Base-by-base conservation (phyloP, 1,140 invertebrate genomes). In the Pemphigus obesinymphae region DNA sequence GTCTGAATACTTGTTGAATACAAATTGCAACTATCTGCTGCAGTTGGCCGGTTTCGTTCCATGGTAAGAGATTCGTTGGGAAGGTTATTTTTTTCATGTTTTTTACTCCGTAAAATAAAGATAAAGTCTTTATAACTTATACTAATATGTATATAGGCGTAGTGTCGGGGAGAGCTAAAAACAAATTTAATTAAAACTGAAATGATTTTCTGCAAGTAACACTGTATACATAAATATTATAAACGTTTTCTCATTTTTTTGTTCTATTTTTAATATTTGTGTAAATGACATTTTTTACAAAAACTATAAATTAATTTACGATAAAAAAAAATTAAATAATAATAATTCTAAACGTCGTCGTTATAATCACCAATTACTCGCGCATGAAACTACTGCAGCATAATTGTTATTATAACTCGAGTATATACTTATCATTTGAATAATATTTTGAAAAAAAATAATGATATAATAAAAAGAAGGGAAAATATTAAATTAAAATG, bases 1-100 rank as follows among this genome's bases (percentile, higher is more conserved):
- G 72, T 75, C 34, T 58, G 75, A 55, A 78, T 80, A 80, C 76
- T 80, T 80, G 76, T 80, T 61, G 76, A 80, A 80, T 80, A 61
- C 37, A 63, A 80, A 80, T 80, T 80, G 55, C 5, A 58, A 55
- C 72, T 23, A 13, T n/a, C n/a, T n/a, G n/a, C n/a, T 45, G 10
- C 73, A 43, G 73, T 55, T 55, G 73, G 50, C 73, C 50, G 50
- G 73, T 78, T 78, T 78, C 34, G 31, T 8, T 58, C 20, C 6
- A n/a, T n/a, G 31, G 31, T 37, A 75, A 53, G 53, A 75, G n/a
- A 70, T 26, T 15, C 23, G 29, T 23, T 20, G 15, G 17, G 45
- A 75, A n/a, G 10, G 72, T 75, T 75, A 53, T 75, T 75, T 75
- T 50, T 75, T 53, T 11, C 0, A 13, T 26, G 34, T 37, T 68